Evolutionary conservation across 2,888 invertebrate species (phyloP).

Genomic region (Masnerella sp.): DNA sequence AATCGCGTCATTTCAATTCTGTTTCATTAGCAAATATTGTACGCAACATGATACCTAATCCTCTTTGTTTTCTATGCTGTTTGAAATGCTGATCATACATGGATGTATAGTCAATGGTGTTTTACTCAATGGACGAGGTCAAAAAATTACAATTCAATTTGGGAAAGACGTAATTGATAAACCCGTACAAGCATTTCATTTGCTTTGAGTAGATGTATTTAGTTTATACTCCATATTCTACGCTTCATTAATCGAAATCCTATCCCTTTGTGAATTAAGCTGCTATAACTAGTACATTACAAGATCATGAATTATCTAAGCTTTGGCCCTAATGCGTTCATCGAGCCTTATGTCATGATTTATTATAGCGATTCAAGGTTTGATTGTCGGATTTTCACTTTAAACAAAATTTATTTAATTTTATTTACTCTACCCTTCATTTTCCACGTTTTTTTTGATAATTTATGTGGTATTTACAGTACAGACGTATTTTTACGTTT

Average conservation of each 20-base stretch:
- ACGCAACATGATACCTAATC: no score
- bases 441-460: no score
- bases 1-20: no score
- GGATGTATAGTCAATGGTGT: background rate
- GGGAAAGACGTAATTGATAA: slow-evolving; percentile 32
- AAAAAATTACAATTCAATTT: slow-evolving; percentile 29
- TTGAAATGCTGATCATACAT: background rate
- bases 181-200: slow-evolving; percentile 35
- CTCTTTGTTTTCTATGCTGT: no score
- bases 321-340: slow-evolving; percentile 58
- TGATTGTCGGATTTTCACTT: slow-evolving; percentile 10
- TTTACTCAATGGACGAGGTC: background rate
- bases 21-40: no score
- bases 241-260: slow-evolving; percentile 63
- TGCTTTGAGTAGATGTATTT: slow-evolving; percentile 42
- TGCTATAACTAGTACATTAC: slow-evolving; percentile 62
- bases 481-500: no score
- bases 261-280: slow-evolving; percentile 63
- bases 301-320: slow-evolving; percentile 62
- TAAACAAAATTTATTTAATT: slow-evolving; percentile 34
- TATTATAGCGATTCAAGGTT: slow-evolving; percentile 52
- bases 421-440: no score
- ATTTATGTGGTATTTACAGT: no score
- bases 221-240: slow-evolving; percentile 28
- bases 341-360: slow-evolving; percentile 57